Conservation (phyloP, 2,113 vertebrate species). For the Mastomys natalensis region DNA sequence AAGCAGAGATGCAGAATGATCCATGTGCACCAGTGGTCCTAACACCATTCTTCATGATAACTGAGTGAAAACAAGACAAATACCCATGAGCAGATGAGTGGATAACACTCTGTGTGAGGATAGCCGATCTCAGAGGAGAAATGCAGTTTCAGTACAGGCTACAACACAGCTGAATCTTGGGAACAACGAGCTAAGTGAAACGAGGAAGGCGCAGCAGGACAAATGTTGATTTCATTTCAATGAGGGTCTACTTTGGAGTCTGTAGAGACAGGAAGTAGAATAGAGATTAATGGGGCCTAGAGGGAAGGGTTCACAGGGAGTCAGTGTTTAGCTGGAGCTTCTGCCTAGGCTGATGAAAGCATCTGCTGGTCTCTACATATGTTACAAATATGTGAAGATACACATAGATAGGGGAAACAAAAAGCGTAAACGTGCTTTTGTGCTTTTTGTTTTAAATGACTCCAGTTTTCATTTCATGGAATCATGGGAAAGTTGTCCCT, state of each 20-base stretch:
- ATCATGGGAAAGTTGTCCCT: constrained; percentile 54
- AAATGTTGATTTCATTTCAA: not conserved
- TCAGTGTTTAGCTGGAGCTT: not conserved
- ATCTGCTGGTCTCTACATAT: not conserved
- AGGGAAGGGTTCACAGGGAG: not conserved
- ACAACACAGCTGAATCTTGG: not conserved
- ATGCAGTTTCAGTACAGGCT: not conserved
- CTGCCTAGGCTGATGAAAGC: not conserved
- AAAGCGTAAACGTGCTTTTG: constrained; percentile 23
- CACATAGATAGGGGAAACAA: not conserved
- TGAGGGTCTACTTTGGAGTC: not conserved
- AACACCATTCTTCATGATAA: not conserved
- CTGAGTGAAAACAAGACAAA: not conserved
- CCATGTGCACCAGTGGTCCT: not conserved
- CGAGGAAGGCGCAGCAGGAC: not conserved
- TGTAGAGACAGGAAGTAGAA: not conserved
- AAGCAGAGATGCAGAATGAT: not conserved
- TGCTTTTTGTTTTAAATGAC: constrained; percentile 46
- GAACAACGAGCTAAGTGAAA: not conserved
- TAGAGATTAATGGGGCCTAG: not conserved
- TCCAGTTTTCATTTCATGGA: constrained; percentile 5
- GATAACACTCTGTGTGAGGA: not conserved
- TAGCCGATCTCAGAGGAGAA: not conserved
- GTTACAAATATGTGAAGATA: not conserved
- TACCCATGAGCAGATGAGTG: not conserved